Conservation (phyloP, 2,888 invertebrate genomes). For the Euplagia quadripunctaria region DNA sequence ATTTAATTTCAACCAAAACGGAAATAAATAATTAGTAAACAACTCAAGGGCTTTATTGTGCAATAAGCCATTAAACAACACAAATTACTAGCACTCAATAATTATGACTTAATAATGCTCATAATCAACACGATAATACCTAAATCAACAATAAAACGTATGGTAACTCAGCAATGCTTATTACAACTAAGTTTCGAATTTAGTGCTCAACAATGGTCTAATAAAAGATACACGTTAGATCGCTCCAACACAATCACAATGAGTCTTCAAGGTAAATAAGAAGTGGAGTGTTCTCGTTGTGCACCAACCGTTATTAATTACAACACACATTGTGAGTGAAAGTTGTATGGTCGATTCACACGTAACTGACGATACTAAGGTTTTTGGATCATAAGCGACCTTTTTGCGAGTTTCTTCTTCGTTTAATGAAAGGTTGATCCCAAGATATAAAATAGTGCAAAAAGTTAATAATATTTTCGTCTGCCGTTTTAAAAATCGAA, state of each 20-base stretch:
- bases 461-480: too few relatives aligned
- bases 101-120: neutral
- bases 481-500: too few relatives aligned
- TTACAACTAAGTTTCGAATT: neutral
- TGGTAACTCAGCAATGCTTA: neutral
- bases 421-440: neutral
- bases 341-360: constrained; percentile 42
- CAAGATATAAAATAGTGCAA: neutral
- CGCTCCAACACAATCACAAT: constrained; percentile 23
- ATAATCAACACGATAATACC: neutral
- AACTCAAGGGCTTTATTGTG: neutral
- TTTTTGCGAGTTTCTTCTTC: constrained; percentile 7
- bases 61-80: neutral
- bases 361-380: constrained; percentile 37
- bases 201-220: neutral
- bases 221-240: neutral
- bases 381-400: constrained; percentile 14
- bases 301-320: constrained; percentile 53
- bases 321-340: constrained; percentile 47
- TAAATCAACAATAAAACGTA: neutral
- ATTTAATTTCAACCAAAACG: neutral
- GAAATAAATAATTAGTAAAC: neutral
- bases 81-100: neutral
- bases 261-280: constrained; percentile 44
- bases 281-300: constrained; percentile 40